Conservation (phyloP, 2,888 invertebrate genomes). For the Mechanitis messenoides region DNA sequence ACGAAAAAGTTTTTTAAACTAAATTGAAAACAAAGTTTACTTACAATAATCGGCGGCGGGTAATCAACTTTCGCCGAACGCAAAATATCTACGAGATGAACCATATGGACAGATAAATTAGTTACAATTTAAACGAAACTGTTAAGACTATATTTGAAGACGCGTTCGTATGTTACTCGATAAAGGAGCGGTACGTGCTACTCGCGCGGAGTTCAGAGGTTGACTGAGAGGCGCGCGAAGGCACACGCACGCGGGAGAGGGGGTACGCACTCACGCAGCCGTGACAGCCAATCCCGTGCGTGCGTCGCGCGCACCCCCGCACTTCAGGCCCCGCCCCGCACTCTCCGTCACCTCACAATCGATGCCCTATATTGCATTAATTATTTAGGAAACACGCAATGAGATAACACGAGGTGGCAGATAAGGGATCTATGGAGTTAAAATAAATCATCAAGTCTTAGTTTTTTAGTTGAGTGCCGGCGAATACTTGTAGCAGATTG, state of each 20-base stretch:
- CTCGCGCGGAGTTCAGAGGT: constrained; percentile 54
- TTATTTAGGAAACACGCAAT: constrained; percentile 78
- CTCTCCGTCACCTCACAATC: constrained; percentile 74
- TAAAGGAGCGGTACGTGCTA: constrained; percentile 47
- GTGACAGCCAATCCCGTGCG: constrained; percentile 73
- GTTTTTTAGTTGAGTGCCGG: constrained; percentile 33
- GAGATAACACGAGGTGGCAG: constrained; percentile 76
- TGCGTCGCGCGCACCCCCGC: constrained; percentile 75
- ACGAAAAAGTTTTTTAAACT: constrained; percentile 22
- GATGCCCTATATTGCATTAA: constrained; percentile 78
- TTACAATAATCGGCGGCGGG: constrained; percentile 84
- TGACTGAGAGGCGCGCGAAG: constrained; percentile 64
- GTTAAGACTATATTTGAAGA: constrained; percentile 39
- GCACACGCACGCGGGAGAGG: constrained; percentile 68
- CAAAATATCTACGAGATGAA: constrained; percentile 87
- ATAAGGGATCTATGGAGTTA: constrained; percentile 69
- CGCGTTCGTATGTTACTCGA: constrained; percentile 55
- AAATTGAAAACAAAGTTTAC: constrained; percentile 61
- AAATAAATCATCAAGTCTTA: constrained; percentile 62
- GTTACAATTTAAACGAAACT: constrained; percentile 59
- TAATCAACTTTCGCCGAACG: constrained; percentile 87
- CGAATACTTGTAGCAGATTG: constrained; percentile 6
- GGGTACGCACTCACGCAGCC: constrained; percentile 74
- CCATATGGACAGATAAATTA: constrained; percentile 83
- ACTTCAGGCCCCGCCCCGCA: constrained; percentile 56